Conservation (phyloP, 2,113 vertebrate genomes). For the Oncorhynchus clarkii region DNA sequence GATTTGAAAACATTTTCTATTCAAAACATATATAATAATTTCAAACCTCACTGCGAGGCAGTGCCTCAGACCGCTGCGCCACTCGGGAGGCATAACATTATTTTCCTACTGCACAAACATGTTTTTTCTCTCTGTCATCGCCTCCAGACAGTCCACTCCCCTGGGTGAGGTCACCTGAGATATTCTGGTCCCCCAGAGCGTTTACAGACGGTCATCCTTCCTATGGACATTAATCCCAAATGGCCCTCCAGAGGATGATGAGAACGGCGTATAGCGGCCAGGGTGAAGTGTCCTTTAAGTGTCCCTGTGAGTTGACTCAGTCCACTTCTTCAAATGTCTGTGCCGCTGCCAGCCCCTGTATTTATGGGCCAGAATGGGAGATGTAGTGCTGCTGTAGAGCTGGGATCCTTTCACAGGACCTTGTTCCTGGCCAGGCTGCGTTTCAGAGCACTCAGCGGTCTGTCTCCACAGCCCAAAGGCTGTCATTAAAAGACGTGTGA, state of each 20-base stretch:
- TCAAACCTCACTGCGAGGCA: too few species aligned
- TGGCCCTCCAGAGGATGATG: neutral
- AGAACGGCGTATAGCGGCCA: neutral
- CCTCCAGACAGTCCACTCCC: neutral
- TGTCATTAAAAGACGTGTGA: conserved; percentile 55
- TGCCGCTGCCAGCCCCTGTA: conserved; percentile 13
- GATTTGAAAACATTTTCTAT: too few species aligned
- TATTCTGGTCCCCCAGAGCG: neutral
- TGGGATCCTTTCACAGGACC: conserved; percentile 61
- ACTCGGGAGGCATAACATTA: too few species aligned
- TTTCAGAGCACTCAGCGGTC: conserved; percentile 26
- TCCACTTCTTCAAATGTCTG: conserved; percentile 18
- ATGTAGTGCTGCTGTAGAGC: conserved; percentile 35
- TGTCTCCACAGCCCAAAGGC: conserved; percentile 35
- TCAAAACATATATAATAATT: too few species aligned
- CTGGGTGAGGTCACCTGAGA: neutral
- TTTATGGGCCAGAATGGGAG: neutral
- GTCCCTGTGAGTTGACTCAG: conserved; percentile 24
- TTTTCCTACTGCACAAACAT: too few species aligned
- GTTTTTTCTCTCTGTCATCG: too few species aligned
- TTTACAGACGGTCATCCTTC: neutral
- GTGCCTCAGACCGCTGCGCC: too few species aligned
- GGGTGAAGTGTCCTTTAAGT: conserved; percentile 17
- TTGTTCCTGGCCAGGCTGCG: conserved; percentile 51
- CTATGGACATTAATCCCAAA: neutral